Evolutionary conservation across 2,888 invertebrate species (phyloP).

Genomic region (Merodon equestris): DNA sequence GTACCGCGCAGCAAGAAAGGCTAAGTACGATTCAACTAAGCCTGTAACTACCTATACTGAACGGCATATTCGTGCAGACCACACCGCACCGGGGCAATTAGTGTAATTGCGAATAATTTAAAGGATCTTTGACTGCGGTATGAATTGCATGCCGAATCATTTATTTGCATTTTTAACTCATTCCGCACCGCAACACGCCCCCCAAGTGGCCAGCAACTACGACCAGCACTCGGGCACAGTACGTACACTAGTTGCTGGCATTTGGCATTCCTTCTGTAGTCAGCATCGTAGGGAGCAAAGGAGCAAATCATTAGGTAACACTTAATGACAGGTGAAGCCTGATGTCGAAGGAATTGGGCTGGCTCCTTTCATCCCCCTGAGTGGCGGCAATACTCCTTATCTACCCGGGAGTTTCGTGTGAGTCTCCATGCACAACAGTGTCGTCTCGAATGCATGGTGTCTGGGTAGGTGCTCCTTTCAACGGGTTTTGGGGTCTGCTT

Average conservation of each 20-base stretch:
- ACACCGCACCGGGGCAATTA: slow-evolving; percentile 63
- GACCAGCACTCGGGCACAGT: too few relatives aligned
- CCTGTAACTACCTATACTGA: not conserved
- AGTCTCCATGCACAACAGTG: too few relatives aligned
- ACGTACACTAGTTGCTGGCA: slow-evolving; percentile 48
- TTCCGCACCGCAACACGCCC: slow-evolving; percentile 56
- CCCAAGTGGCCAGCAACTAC: slow-evolving; percentile 36
- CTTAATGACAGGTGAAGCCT: slow-evolving; percentile 66
- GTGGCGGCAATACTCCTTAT: not conserved
- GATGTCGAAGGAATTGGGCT: slow-evolving; percentile 45
- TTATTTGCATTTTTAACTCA: slow-evolving; percentile 67
- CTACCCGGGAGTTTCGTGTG: slow-evolving; percentile 22
- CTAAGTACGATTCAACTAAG: slow-evolving; percentile 15
- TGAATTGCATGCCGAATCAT: slow-evolving; percentile 69
- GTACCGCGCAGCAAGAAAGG: slow-evolving; percentile 30
- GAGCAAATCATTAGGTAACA: slow-evolving; percentile 63
- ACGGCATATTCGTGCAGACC: slow-evolving; percentile 56
- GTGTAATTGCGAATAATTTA: slow-evolving; percentile 69
- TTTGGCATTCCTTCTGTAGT: slow-evolving; percentile 34
- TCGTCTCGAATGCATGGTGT: slow-evolving; percentile 20
- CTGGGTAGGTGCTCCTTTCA: slow-evolving; percentile 61
- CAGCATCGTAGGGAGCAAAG: slow-evolving; percentile 28
- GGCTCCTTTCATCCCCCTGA: not conserved
- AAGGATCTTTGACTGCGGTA: slow-evolving; percentile 70
- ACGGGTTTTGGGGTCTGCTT: slow-evolving; percentile 46